Percentiles rank a stretch among this genome's conserved stretches.
Conservation (phyloP, 2,888 invertebrate genomes). For the Acleris laterana region DNA sequence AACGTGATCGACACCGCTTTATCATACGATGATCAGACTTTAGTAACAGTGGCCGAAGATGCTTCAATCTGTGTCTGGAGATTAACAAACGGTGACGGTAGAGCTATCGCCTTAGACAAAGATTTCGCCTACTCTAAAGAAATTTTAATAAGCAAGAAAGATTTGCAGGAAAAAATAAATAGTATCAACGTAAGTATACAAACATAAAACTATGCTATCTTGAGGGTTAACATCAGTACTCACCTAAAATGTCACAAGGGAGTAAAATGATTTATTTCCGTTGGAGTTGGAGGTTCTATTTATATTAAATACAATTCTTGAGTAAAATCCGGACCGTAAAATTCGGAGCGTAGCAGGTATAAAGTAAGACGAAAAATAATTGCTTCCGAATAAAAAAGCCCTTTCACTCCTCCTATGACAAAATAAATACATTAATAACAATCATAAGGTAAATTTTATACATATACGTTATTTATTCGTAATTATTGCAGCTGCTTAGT, state of each 20-base stretch:
- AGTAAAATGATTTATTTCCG: neutral
- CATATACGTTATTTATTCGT: neutral
- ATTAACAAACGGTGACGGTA: conserved; percentile 89
- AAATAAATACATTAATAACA: too few relatives aligned
- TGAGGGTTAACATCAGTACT: too few relatives aligned
- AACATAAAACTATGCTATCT: too few relatives aligned
- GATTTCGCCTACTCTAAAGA: conserved; percentile 91
- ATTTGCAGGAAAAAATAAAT: conserved; percentile 91
- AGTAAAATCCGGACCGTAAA: too few relatives aligned
- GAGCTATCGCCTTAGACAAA: conserved; percentile 88
- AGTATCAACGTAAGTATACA: conserved; percentile 71
- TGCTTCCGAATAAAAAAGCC: too few relatives aligned
- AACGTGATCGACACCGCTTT: conserved; percentile 86
- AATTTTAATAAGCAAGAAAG: conserved; percentile 90
- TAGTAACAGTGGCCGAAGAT: conserved; percentile 90
- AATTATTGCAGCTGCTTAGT: conserved; percentile 77
- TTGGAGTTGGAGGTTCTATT: too few relatives aligned
- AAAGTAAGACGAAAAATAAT: too few relatives aligned
- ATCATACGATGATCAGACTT: conserved; percentile 90
- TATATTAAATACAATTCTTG: too few relatives aligned
- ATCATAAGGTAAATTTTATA: too few relatives aligned
- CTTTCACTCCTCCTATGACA: too few relatives aligned
- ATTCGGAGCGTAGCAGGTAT: conserved; percentile 12
- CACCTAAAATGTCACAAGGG: neutral
- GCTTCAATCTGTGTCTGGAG: conserved; percentile 95